Evolutionary conservation across 2,888 invertebrate genomes (phyloP), one percentile per base, ranked within the genome.

Genomic region (Pterostichus niger): DNA sequence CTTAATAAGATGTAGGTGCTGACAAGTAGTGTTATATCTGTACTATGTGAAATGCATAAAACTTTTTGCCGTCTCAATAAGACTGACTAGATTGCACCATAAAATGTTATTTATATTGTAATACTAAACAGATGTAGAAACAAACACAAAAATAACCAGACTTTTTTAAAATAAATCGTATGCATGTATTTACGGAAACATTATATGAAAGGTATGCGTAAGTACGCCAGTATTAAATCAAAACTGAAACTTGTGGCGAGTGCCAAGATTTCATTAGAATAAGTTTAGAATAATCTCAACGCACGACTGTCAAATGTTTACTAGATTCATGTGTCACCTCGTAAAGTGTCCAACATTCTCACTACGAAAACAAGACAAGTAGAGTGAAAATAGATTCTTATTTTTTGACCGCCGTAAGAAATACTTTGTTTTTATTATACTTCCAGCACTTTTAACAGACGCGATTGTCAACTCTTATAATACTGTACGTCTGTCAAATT

Each of bases 211-310:
- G 46, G 68, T 68, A 68, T 44, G 68, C 17, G 44, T 46, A 71
- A 40, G 68, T 40, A 71, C 40, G 40, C n/a, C 4, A 71, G 11
- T 71, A 44, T 71, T 71, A 71, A 71, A 71, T 71, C 68, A 71
- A 71, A 71, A 44, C 68, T 44, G 10, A 71, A 40, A 13, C 44
- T 24, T 13, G 11, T 7, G 13, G 11, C 68, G 44, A 17, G 40
- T 78, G 78, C 78, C 78, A 78, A 78, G 78, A 76, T 78, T 78
- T 78, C 44, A 61, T 78, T 59, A 78, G 61, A 78, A 46, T 78
- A 61, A 78, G 78, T 44, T 40, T 78, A 44, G 44, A 78, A 61
- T n/a, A 61, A 59, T 52, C 75, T 71, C 15, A 71, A 40, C 77
- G 44, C n/a, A n/a, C 77, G 44, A 40, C 44, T 78, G 59, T 78